phyloP scores from a whole-genome alignment of 2,888 invertebrate species.

The Parochlus steinenii region DNA sequence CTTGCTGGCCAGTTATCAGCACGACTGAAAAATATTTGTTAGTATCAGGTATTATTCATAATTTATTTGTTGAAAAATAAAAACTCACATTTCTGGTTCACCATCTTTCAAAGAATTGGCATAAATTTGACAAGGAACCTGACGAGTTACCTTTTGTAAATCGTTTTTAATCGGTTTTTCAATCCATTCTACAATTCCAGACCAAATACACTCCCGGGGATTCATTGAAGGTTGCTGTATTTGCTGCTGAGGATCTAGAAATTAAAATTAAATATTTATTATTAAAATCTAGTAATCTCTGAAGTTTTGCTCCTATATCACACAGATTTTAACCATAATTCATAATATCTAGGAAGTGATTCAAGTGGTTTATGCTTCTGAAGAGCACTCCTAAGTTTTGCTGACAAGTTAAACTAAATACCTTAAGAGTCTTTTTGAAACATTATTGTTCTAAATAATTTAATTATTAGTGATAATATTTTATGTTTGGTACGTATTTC shows the following conservation, averaged over 20 bases:
- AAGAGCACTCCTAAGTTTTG: too few relatives aligned
- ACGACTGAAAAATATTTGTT: constrained; percentile 36
- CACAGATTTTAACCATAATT: constrained; percentile 30
- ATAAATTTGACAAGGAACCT: constrained; percentile 62
- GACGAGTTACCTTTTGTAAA: constrained; percentile 55
- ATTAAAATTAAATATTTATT: not conserved
- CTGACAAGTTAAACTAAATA: too few relatives aligned
- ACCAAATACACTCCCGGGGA: constrained; percentile 41
- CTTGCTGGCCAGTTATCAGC: constrained; percentile 88
- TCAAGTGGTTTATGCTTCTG: too few relatives aligned
- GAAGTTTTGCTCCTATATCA: constrained; percentile 15
- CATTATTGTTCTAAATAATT: too few relatives aligned
- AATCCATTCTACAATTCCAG: constrained; percentile 80
- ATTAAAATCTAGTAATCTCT: not conserved
- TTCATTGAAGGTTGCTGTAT: constrained; percentile 15
- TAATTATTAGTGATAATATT: too few relatives aligned
- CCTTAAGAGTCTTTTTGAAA: too few relatives aligned
- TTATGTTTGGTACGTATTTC: too few relatives aligned
- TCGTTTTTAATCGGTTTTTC: constrained; percentile 74
- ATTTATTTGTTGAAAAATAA: constrained; percentile 7
- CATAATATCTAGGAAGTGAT: too few relatives aligned
- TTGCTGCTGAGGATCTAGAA: constrained; percentile 1
- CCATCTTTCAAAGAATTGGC: constrained; percentile 52
- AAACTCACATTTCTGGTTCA: constrained; percentile 64
- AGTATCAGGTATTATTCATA: constrained; percentile 9